Base-by-base conservation (phyloP, 2,888 invertebrate genomes). In the Terebella lapidaria region DNA sequence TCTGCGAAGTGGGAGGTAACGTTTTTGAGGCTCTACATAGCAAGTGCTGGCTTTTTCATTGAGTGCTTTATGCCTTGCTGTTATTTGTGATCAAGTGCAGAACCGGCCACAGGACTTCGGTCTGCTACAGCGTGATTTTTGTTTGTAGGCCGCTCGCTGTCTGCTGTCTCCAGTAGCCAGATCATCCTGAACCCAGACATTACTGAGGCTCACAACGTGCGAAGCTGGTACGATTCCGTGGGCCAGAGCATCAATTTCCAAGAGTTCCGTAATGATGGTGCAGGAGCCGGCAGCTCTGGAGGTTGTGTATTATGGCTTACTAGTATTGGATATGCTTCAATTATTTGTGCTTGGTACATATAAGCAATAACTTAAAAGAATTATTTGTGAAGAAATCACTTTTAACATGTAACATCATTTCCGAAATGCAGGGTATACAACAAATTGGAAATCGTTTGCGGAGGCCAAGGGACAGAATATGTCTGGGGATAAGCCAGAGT, bases 131-230 rank as follows among this genome's bases (percentile, higher is more conserved):
- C n/a, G n/a, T n/a, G n/a, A n/a, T n/a, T n/a, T n/a, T n/a, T n/a
- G 10, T 15, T 61, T 72, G 62, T 68, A 66, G 79, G 81, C 2
- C 71, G 81, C 15, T 78, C 82, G 2, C 70, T 84, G 62, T 77
- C 80, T 1, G 71, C 76, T 1, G 57, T 74, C 1, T 66, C 66
- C 28, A 73, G 72, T 51, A 79, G 80, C 61, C 73, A 77, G 60
- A 62, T 94, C 60, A 86, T 91, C 67, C 76, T 90, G 3, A 92
- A 96, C 83, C 96, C 97, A 0, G 94, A 96, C 76, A 84, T 94
- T 28, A 86, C 88, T 0, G 93, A 93, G 73, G 90, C 93, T 1
- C 90, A 93, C 77, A 84, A 78, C 49, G 83, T 99, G 52, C 86
- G 91, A 58, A 92, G 92, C 29, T 99, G 99, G 99, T 97, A 87